Evolutionary conservation across 2,888 invertebrate species (phyloP).

Genomic region (Apoderus coryli): DNA sequence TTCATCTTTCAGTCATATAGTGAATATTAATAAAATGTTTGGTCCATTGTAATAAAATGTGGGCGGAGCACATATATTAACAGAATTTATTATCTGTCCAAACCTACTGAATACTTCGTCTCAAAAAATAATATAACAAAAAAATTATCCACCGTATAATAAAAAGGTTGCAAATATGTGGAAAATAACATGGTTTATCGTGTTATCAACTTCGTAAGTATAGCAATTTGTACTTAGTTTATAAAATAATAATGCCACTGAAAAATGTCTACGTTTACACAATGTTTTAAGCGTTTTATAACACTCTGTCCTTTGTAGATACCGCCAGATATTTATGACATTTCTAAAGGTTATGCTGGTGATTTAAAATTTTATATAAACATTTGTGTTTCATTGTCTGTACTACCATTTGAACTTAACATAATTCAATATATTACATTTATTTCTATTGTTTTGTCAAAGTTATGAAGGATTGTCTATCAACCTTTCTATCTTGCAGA

Average conservation of each 20-base stretch:
- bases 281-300: no score
- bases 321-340: no score
- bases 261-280: slow-evolving; percentile 25
- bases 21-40: slow-evolving; percentile 11
- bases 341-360: no score
- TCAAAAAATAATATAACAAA: slow-evolving; percentile 17
- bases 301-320: no score
- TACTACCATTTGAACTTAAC: no score
- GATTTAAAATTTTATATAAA: no score
- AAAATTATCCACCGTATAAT: slow-evolving; percentile 15
- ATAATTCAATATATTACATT: no score
- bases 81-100: slow-evolving; percentile 27
- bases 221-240: slow-evolving; percentile 30
- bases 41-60: slow-evolving; percentile 25
- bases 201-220: slow-evolving; percentile 26
- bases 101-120: slow-evolving; percentile 21
- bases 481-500: no score
- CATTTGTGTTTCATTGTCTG: no score
- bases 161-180: slow-evolving; percentile 27
- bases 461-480: no score
- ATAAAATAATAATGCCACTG: slow-evolving; percentile 28
- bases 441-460: no score
- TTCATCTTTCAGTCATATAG: slow-evolving; percentile 9
- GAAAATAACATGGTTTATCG: slow-evolving; percentile 27
- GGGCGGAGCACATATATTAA: slow-evolving; percentile 27